Evolutionary conservation across 2,113 vertebrate genomes (phyloP).

Genomic region (Gallinago undulata): DNA sequence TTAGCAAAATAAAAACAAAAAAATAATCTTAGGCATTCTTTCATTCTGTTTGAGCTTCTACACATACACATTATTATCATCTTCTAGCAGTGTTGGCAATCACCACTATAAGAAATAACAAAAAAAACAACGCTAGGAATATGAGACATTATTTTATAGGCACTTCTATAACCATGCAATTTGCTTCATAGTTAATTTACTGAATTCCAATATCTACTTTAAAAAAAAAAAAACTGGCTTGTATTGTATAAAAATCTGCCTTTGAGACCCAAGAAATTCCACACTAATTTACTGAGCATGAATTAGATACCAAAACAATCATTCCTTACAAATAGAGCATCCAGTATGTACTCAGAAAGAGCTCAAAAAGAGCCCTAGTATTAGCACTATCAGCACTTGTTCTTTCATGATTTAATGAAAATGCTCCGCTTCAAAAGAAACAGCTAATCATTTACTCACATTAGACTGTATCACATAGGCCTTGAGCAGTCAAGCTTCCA

Average conservation of each 20-base stretch:
- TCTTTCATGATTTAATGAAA: not conserved
- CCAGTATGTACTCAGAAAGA: not conserved
- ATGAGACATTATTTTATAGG: not conserved
- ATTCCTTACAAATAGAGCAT: not conserved
- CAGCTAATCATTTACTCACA: constrained; percentile 29
- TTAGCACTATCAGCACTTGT: not conserved
- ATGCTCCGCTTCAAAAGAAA: constrained; percentile 2
- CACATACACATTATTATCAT: not conserved
- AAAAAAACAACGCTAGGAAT: not conserved
- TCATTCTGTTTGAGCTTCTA: not conserved
- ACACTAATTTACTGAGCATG: not conserved
- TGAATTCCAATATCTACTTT: not conserved
- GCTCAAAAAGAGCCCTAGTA: not conserved
- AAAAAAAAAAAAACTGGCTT: not conserved
- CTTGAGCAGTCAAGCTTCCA: not conserved
- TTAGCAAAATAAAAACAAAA: not conserved
- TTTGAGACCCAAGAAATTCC: not conserved
- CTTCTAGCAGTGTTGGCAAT: not conserved
- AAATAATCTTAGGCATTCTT: not conserved
- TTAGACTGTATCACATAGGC: not conserved
- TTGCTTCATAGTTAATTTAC: not conserved
- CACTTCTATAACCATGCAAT: constrained; percentile 29
- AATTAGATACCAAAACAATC: not conserved
- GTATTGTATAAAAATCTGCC: not conserved
- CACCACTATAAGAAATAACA: not conserved